Base-by-base conservation (phyloP, 2,113 vertebrate species). In the Scatophagus argus region DNA sequence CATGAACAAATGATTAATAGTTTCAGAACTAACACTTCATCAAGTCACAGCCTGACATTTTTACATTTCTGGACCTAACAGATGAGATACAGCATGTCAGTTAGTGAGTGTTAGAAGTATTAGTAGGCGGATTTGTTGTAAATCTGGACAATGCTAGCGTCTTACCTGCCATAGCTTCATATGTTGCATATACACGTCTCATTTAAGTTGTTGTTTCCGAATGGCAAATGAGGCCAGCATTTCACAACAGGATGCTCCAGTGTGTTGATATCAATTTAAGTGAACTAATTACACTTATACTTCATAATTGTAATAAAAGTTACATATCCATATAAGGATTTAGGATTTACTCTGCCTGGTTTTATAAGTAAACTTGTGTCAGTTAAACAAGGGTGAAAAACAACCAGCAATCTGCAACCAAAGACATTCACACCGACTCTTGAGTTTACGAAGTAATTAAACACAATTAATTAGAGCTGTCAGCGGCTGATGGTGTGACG, bases 381-480 rank as follows among this genome's bases (percentile, higher is more conserved):
- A 8, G 6, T 80, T 69, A 59, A 78, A 69, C 62, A 70, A 69
- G 21, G 32, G 2, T 29, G 36, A 55, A 62, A 64, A 82, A 69
- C 73, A 83, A 52, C 0, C 64, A 25, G 39, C 16, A 10, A 66
- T 23, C 64, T 52, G 77, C 38, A 62, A 79, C 62, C 61, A 63
- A 49, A 61, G 43, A 25, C 66, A 61, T 36, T 51, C 54, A 44
- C 55, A 54, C 32, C 0, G 5, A 36, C 8, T 25, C 14, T 81
- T 38, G n/a, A 2, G 60, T 72, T 76, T 43, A 73, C 79, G 64
- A 62, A 66, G 87, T 83, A 75, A 82, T 83, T 77, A 83, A 88
- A 75, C 67, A 14, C 32, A 49, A 27, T 61, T 81, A 80, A 82
- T 82, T 61, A 61, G 62, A 73, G 64, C 39, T 62, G 67, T 29